These are phyloP conservation scores for Eudorcas thomsonii DNA, from an alignment of 2,113 vertebrate genomes.

Conservation along the genomic window DNA sequence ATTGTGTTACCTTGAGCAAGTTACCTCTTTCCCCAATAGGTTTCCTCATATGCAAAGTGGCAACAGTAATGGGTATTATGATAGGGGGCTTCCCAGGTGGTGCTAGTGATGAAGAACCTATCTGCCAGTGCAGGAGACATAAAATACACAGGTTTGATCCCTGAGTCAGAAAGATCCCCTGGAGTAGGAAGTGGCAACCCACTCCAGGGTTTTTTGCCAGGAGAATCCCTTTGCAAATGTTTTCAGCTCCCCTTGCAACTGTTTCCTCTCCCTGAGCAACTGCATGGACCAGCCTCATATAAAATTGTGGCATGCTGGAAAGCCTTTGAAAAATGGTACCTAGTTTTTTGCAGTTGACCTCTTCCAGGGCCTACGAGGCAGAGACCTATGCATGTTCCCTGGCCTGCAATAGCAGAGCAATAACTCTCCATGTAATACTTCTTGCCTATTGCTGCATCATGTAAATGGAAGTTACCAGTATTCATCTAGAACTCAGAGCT, in stretches of 20 bases:
- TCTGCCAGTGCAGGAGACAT: background rate
- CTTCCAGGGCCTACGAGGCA: background rate
- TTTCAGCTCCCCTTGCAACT: background rate
- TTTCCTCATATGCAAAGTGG: background rate
- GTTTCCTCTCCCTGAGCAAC: background rate
- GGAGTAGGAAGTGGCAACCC: background rate
- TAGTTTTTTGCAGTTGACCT: background rate
- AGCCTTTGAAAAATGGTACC: background rate
- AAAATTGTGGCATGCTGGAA: background rate
- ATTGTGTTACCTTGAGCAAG: background rate
- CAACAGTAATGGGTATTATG: background rate
- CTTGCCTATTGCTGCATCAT: background rate
- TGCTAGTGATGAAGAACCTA: background rate
- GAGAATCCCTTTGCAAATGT: background rate
- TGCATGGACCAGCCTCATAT: background rate
- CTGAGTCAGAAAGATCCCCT: background rate
- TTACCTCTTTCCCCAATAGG: background rate
- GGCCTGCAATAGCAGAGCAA: background rate
- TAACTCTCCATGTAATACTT: background rate
- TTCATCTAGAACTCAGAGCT: background rate
- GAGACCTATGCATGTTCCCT: background rate
- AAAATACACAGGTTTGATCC: background rate
- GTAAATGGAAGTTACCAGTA: background rate
- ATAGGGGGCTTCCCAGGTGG: background rate
- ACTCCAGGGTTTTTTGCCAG: background rate